These are phyloP conservation scores for Lochmaea capreae DNA, from an alignment of 2,888 invertebrate genomes.

Conservation along the genomic window DNA sequence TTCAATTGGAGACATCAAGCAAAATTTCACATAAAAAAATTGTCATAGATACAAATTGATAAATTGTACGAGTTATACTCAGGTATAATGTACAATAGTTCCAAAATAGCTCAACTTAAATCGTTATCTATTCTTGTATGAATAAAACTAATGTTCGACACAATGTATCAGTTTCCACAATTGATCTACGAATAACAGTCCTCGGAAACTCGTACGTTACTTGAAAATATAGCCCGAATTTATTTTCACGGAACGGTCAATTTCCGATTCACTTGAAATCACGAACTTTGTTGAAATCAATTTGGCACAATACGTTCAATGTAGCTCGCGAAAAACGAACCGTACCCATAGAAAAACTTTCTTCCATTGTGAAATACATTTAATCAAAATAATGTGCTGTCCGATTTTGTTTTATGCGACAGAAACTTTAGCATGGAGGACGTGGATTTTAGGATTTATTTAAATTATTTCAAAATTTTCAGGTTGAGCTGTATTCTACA, in stretches of 20 bases:
- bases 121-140: background rate
- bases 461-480: background rate
- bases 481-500: background rate
- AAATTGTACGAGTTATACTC: no score
- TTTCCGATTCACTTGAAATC: slow-evolving; percentile 35
- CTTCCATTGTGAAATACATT: slow-evolving; percentile 32
- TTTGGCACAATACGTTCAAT: slow-evolving; percentile 35
- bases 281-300: slow-evolving; percentile 36
- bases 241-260: slow-evolving; percentile 27
- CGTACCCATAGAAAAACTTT: slow-evolving; percentile 30
- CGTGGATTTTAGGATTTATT: background rate
- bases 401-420: background rate
- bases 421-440: background rate
- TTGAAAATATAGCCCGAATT: slow-evolving; percentile 2
- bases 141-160: background rate
- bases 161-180: background rate
- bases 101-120: background rate
- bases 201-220: background rate
- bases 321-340: slow-evolving; percentile 27
- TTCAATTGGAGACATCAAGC: no score
- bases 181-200: background rate
- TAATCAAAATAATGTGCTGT: slow-evolving; percentile 38
- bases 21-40: no score
- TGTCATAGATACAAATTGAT: no score
- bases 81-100: background rate